phyloP scores from a whole-genome alignment of 2,888 invertebrate genomes.

The Lithophane semibrunnea region DNA sequence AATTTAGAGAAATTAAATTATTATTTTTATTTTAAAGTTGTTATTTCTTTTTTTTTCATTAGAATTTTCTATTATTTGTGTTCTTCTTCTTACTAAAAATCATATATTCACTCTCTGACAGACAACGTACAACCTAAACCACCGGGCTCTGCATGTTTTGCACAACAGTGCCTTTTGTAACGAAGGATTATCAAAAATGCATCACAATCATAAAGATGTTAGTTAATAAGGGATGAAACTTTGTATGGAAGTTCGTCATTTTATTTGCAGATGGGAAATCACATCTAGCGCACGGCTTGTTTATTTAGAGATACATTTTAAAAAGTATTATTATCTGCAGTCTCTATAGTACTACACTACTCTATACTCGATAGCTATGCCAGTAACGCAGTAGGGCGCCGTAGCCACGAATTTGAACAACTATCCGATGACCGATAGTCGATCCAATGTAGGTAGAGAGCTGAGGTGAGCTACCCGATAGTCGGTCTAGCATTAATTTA shows the following conservation, averaged over 20 bases:
- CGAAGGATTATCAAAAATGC: not conserved
- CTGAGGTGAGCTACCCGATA: constrained; percentile 20
- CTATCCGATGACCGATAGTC: constrained; percentile 19
- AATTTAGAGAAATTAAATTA: not conserved
- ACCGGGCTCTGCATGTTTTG: too few relatives aligned
- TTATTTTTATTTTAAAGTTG: not conserved
- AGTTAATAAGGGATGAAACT: too few relatives aligned
- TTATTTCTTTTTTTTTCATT: not conserved
- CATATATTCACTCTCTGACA: not conserved
- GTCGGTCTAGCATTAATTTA: not conserved
- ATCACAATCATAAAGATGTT: not conserved
- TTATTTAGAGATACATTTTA: not conserved
- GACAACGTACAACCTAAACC: not conserved
- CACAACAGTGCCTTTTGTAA: too few relatives aligned
- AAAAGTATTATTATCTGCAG: not conserved
- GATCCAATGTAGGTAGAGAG: constrained; percentile 16
- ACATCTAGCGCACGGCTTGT: too few relatives aligned
- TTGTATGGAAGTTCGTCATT: not conserved
- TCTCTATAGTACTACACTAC: constrained; percentile 33
- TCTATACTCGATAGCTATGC: constrained; percentile 41
- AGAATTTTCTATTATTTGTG: not conserved
- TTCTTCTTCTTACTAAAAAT: not conserved
- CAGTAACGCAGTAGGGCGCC: constrained; percentile 30
- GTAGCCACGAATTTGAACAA: constrained; percentile 36
- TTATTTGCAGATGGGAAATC: not conserved